Percentiles rank a stretch among this genome's conserved stretches.
Conservation (phyloP, 2,888 invertebrate species). For the Colletes collaris region DNA sequence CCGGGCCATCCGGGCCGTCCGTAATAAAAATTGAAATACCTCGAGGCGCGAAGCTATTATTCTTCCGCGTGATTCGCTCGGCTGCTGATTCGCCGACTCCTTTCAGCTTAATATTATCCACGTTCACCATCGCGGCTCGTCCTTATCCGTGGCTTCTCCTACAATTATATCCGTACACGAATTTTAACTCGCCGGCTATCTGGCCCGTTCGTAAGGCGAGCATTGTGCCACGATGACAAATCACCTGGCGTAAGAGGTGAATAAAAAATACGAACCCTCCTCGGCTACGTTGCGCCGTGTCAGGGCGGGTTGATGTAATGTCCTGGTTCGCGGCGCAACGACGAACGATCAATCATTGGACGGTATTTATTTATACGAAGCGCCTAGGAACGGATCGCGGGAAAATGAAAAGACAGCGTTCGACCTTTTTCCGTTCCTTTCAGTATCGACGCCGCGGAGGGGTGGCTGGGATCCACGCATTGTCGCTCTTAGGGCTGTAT, state of each 20-base stretch:
- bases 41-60: conserved; percentile 12
- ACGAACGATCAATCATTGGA: conserved; percentile 77
- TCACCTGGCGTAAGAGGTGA: conserved; percentile 69
- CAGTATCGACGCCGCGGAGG: conserved; percentile 11
- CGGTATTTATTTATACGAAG: conserved; percentile 80
- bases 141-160: conserved; percentile 50
- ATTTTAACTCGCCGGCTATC: conserved; percentile 71
- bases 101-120: conserved; percentile 19
- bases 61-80: conserved; percentile 11
- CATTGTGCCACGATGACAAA: conserved; percentile 77
- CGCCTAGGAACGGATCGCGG: conserved; percentile 38
- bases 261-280: conserved; percentile 63
- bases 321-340: conserved; percentile 67
- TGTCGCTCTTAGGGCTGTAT: too few species aligned
- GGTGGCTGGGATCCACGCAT: conserved; percentile 3
- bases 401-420: conserved; percentile 61
- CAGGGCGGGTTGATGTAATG: conserved; percentile 71
- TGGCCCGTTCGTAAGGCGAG: conserved; percentile 57
- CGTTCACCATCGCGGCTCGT: conserved; percentile 25
- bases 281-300: conserved; percentile 50
- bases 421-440: conserved; percentile 34
- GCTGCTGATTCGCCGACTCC: conserved; percentile 8
- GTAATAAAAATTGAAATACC: conserved; percentile 20
- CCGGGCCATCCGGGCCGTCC: too few species aligned
- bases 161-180: conserved; percentile 72